A percentile compares a stretch with the other conserved stretches of the same genome.
Evolutionary conservation across 2,113 vertebrate species (phyloP).

Genomic region (Strigops habroptila): DNA sequence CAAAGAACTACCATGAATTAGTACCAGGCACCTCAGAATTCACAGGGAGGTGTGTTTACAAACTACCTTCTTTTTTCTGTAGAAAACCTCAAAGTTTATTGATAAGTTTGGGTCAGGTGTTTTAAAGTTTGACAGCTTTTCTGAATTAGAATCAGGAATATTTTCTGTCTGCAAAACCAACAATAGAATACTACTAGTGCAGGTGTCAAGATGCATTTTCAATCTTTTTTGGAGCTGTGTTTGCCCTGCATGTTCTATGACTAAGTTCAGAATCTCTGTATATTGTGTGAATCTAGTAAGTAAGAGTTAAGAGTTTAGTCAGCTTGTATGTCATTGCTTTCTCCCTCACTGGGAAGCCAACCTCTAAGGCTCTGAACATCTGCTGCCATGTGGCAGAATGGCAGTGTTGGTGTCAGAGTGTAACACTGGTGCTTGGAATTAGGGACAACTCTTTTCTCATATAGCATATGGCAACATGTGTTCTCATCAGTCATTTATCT

Average conservation of each 20-base stretch:
- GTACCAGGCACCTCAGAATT: background rate
- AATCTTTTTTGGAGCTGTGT: background rate
- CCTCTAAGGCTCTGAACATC: constrained; percentile 30
- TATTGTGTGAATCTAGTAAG: background rate
- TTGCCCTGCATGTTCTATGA: background rate
- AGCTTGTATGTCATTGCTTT: background rate
- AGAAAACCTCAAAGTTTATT: background rate
- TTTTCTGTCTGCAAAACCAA: background rate
- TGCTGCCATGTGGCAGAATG: background rate
- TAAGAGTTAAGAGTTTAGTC: background rate
- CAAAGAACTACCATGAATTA: background rate
- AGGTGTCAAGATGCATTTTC: background rate
- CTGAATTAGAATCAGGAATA: background rate
- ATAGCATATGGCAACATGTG: constrained; percentile 27
- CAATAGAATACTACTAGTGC: background rate
- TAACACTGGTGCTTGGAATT: background rate
- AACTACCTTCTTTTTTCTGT: background rate
- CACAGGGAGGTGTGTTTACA: background rate
- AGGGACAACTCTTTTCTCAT: background rate
- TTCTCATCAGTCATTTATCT: constrained; percentile 23
- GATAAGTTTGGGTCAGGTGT: background rate
- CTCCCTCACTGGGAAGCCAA: constrained; percentile 25
- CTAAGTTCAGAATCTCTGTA: background rate
- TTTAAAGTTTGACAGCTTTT: background rate
- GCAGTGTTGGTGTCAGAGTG: background rate